A percentile compares a stretch with the other conserved stretches of the same genome.
Evolutionary conservation across 2,888 invertebrate species (phyloP).

Genomic region (Noctua pronuba): DNA sequence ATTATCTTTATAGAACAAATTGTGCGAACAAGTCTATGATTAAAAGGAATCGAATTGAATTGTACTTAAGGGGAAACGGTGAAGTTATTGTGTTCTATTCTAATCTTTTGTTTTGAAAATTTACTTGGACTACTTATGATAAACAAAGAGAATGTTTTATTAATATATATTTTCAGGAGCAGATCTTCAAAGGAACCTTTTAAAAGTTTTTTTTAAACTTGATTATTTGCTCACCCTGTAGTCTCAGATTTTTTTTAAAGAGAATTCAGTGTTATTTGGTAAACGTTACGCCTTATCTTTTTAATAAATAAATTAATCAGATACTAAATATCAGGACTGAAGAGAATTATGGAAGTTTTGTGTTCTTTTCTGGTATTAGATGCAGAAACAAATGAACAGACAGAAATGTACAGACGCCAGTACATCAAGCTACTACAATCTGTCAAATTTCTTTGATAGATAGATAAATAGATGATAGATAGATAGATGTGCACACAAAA

Average conservation of each 20-base stretch:
- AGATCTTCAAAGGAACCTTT: background rate
- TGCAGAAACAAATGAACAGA: background rate
- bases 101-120: slow-evolving; percentile 2
- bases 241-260: background rate
- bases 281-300: background rate
- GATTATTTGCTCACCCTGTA: background rate
- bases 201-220: background rate
- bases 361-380: background rate
- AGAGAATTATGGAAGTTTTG: background rate
- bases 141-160: background rate
- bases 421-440: too few species aligned
- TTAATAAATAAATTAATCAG: background rate
- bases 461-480: too few species aligned
- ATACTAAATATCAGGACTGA: background rate
- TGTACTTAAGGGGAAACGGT: slow-evolving; percentile 13
- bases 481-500: too few species aligned
- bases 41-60: slow-evolving; percentile 43
- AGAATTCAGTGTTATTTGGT: too few species aligned
- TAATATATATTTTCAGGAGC: background rate
- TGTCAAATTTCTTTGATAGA: too few species aligned
- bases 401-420: too few species aligned
- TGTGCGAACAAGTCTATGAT: slow-evolving; percentile 20
- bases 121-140: background rate
- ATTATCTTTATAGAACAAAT: slow-evolving; percentile 21
- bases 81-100: slow-evolving; percentile 23